Conservation (phyloP, 1,140 invertebrate species). For the Platyscapa corneri region DNA sequence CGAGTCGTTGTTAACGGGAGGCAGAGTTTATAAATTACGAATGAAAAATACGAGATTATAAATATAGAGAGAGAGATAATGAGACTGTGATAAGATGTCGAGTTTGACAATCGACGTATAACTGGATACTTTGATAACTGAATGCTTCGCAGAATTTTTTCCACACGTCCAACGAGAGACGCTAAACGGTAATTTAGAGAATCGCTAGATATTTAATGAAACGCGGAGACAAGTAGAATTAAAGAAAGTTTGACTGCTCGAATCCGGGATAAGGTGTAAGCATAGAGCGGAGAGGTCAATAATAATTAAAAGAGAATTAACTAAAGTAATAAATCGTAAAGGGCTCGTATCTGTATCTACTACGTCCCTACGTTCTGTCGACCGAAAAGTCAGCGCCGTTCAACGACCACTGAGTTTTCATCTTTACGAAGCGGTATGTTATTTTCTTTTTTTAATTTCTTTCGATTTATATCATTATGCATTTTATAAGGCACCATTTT, state of each 20-base stretch:
- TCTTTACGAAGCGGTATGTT: conserved; percentile 73
- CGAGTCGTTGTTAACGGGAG: background rate
- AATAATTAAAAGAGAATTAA: conserved; percentile 7
- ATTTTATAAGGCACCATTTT: conserved; percentile 52
- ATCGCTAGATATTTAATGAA: conserved; percentile 38
- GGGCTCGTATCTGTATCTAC: background rate
- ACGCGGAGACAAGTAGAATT: conserved; percentile 13
- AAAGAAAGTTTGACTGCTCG: background rate
- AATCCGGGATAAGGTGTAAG: conserved; percentile 6
- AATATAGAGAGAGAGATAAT: conserved; percentile 52
- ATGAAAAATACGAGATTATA: conserved; percentile 48
- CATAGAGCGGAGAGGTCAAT: background rate
- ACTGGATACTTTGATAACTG: conserved; percentile 7
- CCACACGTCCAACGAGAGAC: conserved; percentile 24
- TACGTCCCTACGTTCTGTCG: conserved; percentile 37
- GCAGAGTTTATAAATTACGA: conserved; percentile 38
- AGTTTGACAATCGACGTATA: background rate
- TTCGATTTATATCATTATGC: conserved; percentile 58
- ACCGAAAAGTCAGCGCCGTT: conserved; percentile 42
- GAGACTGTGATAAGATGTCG: conserved; percentile 46
- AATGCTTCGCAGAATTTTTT: conserved; percentile 11
- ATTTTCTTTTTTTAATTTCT: conserved; percentile 72
- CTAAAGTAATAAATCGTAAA: conserved; percentile 16
- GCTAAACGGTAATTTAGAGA: conserved; percentile 33
- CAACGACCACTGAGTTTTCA: conserved; percentile 69